Evolutionary conservation across 92 coral and sea anemone genomes (phyloP).

Genomic region (Metridium senile): DNA sequence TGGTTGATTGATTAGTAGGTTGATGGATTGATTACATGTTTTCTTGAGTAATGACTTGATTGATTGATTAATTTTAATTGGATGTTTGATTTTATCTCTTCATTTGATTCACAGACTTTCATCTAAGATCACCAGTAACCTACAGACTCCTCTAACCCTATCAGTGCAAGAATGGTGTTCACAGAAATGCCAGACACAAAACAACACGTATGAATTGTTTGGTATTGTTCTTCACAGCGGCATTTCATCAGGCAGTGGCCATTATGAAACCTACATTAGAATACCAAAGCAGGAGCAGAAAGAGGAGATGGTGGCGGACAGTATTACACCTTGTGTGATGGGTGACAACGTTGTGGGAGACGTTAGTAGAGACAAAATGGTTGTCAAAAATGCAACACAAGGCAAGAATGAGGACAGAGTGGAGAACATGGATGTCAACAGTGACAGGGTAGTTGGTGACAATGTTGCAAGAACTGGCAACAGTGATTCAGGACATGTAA

Average conservation of each 20-base stretch:
- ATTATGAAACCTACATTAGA: constrained; percentile 91
- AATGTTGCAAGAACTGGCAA: not conserved
- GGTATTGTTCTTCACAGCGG: constrained; percentile 99
- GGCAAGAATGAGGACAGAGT: not conserved
- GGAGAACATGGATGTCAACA: not conserved
- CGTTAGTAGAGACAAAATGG: too few relatives aligned
- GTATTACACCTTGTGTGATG: not conserved
- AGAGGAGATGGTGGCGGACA: constrained; percentile 1
- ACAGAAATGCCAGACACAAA: constrained; percentile 44
- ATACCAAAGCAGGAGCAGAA: constrained; percentile 23
- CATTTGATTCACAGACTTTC: constrained; percentile 14
- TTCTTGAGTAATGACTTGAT: too few relatives aligned
- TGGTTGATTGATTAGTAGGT: too few relatives aligned
- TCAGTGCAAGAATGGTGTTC: constrained; percentile 90
- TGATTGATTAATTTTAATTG: too few relatives aligned
- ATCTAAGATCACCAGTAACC: constrained; percentile 88
- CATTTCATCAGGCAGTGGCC: constrained; percentile 98
- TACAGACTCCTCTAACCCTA: constrained; percentile 85
- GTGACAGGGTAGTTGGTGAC: not conserved
- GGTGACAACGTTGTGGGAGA: not conserved
- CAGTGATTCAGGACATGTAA: not conserved
- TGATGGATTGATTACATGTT: too few relatives aligned
- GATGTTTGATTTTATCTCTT: not conserved
- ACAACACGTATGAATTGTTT: constrained; percentile 75
- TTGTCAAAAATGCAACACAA: too few relatives aligned